Conservation (phyloP, 2,888 invertebrate genomes). For the Dryadula phaetusa region DNA sequence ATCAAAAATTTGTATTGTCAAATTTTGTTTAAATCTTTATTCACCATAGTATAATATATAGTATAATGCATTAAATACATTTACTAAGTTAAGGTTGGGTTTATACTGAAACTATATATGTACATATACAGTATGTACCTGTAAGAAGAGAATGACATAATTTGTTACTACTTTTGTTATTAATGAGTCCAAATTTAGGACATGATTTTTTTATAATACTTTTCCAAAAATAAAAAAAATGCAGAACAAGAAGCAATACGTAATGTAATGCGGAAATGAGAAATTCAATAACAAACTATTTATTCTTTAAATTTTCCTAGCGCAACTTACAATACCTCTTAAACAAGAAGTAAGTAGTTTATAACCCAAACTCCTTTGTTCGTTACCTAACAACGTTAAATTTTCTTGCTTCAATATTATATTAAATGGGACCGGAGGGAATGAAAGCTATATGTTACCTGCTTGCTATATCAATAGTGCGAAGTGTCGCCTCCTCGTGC, state of each 20-base stretch:
- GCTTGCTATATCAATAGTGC: slow-evolving; percentile 34
- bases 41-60: no score
- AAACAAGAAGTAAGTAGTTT: slow-evolving; percentile 40
- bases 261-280: background rate
- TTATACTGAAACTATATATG: background rate
- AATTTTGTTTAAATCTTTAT: slow-evolving; percentile 31
- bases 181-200: background rate
- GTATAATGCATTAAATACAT: slow-evolving; percentile 24
- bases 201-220: no score
- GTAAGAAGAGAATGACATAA: no score
- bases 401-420: slow-evolving; percentile 37
- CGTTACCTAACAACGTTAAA: slow-evolving; percentile 29
- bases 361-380: slow-evolving; percentile 29
- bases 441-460: slow-evolving; percentile 29
- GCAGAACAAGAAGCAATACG: background rate
- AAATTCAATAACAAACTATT: slow-evolving; percentile 11
- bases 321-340: slow-evolving; percentile 10
- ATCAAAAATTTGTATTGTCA: slow-evolving; percentile 33
- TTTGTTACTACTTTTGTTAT: no score
- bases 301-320: slow-evolving; percentile 11
- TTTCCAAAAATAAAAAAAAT: background rate
- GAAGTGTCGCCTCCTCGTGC: slow-evolving; percentile 29
- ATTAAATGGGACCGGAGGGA: slow-evolving; percentile 32
- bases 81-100: background rate
- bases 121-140: no score